phyloP scores from a whole-genome alignment of 92 coral and sea anemone genomes.

The Zoanthus solanderi region DNA sequence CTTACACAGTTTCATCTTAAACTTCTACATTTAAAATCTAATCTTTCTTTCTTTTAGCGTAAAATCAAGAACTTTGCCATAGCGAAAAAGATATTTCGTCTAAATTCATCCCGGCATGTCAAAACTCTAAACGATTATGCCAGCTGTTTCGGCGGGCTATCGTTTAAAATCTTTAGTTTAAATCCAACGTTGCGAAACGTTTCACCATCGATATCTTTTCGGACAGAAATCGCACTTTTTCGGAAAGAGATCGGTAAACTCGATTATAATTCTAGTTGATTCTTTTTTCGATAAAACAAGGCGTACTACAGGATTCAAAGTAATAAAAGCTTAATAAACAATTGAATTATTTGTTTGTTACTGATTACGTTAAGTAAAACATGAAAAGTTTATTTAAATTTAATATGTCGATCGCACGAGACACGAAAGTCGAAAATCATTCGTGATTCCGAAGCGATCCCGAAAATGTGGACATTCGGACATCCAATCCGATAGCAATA shows the following conservation, averaged over 20 bases:
- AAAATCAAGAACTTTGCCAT: too few relatives aligned
- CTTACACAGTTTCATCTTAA: too few relatives aligned
- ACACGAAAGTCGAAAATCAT: not conserved
- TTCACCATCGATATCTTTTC: constrained; percentile 28
- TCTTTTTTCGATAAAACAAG: constrained; percentile 18
- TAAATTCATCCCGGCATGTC: too few relatives aligned
- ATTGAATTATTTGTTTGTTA: constrained; percentile 33
- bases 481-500: too few relatives aligned
- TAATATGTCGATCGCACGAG: constrained; percentile 33
- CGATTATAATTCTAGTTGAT: constrained; percentile 22
- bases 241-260: not conserved
- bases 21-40: too few relatives aligned
- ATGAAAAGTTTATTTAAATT: constrained; percentile 4
- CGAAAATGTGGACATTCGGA: too few relatives aligned
- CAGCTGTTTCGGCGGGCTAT: constrained; percentile 3
- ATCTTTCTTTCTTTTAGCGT: too few relatives aligned
- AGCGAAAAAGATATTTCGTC: too few relatives aligned
- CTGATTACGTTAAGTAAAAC: constrained; percentile 18
- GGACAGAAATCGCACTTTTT: constrained; percentile 30
- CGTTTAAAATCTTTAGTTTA: not conserved
- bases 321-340: too few relatives aligned
- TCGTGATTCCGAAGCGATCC: too few relatives aligned
- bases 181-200: constrained; percentile 29
- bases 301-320: not conserved
- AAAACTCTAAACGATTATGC: not conserved